These are phyloP conservation scores for Corbicula japonica DNA, from an alignment of 2,888 invertebrate species.

Conservation along the genomic window DNA sequence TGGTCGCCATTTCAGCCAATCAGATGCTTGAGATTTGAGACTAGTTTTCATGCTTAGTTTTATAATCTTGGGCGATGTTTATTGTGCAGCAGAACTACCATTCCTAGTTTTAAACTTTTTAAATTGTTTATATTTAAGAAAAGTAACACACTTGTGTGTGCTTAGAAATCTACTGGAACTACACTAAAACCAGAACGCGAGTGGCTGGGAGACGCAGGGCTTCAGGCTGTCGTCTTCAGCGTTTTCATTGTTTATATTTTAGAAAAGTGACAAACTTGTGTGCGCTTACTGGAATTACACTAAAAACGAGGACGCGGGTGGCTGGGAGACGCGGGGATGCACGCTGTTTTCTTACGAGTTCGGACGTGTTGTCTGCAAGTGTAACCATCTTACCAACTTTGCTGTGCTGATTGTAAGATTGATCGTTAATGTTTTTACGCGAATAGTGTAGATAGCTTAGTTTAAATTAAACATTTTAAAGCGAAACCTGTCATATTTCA, in stretches of 20 bases:
- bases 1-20: too few relatives aligned
- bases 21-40: too few relatives aligned
- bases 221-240: conserved; percentile 63
- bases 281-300: conserved; percentile 81
- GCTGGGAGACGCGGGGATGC: conserved; percentile 79
- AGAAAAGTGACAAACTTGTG: conserved; percentile 32
- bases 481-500: too few relatives aligned
- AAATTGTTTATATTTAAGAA: conserved; percentile 4
- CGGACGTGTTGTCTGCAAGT: conserved; percentile 76
- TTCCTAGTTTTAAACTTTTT: too few relatives aligned
- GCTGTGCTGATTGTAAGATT: conserved; percentile 81
- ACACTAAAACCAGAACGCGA: conserved; percentile 69
- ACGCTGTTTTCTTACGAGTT: conserved; percentile 38
- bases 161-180: conserved; percentile 82
- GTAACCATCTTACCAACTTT: conserved; percentile 84
- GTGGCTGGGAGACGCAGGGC: conserved; percentile 79
- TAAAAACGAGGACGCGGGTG: conserved; percentile 72
- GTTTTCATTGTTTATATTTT: background rate
- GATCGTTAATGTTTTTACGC: too few relatives aligned
- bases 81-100: too few relatives aligned
- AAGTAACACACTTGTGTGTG: conserved; percentile 64
- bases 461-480: too few relatives aligned
- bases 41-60: too few relatives aligned
- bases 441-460: too few relatives aligned
- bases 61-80: too few relatives aligned